Percentiles rank a stretch among this genome's conserved stretches.
Conservation (phyloP, 2,888 invertebrate genomes). For the Deroplatys truncata region DNA sequence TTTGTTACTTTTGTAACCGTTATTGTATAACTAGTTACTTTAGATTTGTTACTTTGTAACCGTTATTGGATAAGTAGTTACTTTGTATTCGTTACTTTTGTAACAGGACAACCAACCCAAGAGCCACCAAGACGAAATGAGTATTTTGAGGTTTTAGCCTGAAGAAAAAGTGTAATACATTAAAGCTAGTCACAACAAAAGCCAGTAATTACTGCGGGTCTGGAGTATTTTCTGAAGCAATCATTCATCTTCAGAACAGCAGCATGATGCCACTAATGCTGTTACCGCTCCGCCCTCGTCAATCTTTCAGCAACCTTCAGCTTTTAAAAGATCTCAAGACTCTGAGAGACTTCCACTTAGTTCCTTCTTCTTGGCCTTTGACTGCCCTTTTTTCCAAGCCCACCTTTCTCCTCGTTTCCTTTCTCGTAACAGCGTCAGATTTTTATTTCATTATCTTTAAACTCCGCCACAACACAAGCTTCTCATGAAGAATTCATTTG, state of each 20-base stretch:
- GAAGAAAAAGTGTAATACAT: too few relatives aligned
- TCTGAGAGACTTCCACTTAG: too few relatives aligned
- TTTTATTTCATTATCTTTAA: not conserved
- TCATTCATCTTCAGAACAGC: not conserved
- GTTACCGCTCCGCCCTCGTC: not conserved
- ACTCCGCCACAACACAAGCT: not conserved
- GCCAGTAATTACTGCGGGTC: too few relatives aligned
- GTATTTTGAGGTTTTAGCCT: too few relatives aligned
- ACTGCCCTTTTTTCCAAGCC: not conserved
- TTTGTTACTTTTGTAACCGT: too few relatives aligned
- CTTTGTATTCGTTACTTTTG: too few relatives aligned
- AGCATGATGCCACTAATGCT: not conserved
- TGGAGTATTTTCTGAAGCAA: not conserved
- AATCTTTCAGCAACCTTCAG: not conserved
- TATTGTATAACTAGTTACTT: too few relatives aligned
- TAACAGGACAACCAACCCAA: too few relatives aligned
- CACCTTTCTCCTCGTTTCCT: not conserved
- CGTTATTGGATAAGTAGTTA: too few relatives aligned
- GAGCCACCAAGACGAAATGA: too few relatives aligned
- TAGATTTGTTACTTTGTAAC: too few relatives aligned
- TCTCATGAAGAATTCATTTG: not conserved
- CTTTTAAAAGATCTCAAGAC: not conserved
- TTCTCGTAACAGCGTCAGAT: not conserved
- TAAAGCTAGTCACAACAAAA: not conserved
- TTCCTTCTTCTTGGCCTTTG: not conserved